Base-by-base conservation (phyloP, 2,888 invertebrate genomes). In the Rhopalosiphum nymphaeae region DNA sequence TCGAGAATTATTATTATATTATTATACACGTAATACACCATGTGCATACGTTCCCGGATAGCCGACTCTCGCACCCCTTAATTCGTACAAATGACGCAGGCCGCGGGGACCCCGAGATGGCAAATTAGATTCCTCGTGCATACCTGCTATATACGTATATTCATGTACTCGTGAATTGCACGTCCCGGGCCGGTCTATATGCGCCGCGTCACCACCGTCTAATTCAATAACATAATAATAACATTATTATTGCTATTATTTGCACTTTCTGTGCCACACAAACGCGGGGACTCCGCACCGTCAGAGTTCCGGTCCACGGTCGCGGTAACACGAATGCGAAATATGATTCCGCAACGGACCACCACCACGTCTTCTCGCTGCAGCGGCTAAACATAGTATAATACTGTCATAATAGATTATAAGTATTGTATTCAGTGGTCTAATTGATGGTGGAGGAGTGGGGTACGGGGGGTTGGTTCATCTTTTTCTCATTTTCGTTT, bases 71-170 rank as follows among this genome's bases (percentile, higher is more conserved):
- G 78, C 78, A 10, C 11, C 89, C 85, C 61, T 49, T 86, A 94
- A 94, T 90, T 85, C 93, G 94, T 90, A 91, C 94, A 87, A 91
- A 94, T 90, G 93, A 94, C 93, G 86, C 91, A 78, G 42, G 25
- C 86, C 93, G 49, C 42, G 56, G 26, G 26, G 49, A 36, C 88
- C 86, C 86, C 42, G 94, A 91, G 91, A 86, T 21, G 78, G 91
- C 86, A 94, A 94, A 94, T 94, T 94, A 94, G 94, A 94, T 94
- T 94, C 86, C 90, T 26, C 53, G 46, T 44, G 53, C 78, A 3
- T 42, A 56, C n/a, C n/a, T 53, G 29, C 10, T 67, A n/a, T 36
- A 21, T 78, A 13, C 13, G 0, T 13, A n/a, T n/a, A n/a, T n/a
- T 16, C n/a, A 67, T 36, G 21, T 78, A 21, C 78, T 78, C 21